Evolutionary conservation across 2,888 invertebrate species (phyloP), one percentile per base, ranked within the genome.

Genomic region (Eubasilissa splendida): DNA sequence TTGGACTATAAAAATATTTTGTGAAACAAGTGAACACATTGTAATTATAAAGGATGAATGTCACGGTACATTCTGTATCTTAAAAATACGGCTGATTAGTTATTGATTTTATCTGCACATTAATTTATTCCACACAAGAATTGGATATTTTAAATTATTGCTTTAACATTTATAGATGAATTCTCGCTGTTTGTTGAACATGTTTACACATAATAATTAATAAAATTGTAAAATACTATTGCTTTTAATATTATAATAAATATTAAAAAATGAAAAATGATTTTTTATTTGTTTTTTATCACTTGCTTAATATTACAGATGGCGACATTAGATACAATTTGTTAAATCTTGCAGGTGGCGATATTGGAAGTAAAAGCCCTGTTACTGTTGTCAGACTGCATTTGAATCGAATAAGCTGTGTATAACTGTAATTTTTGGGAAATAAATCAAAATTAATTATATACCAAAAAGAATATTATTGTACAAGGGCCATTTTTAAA

Each of bases 211-310:
- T 63, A 12, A 63, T 63, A 63, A 12, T 10, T 63, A 63, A 33
- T 63, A 12, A 63, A 63, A 31, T 63, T 63, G 63, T 63, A 63
- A 63, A 63, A 63, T 63, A 33, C 3, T 63, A 63, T 63, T 31
- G 33, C 42, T 42, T 42, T 42, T 42, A 42, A 42, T 42, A 42
- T 63, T 63, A 33, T 8, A 63, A 63, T 63, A 63, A 63, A 63
- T 63, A 63, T 63, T 63, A 31, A 63, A 63, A 63, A 31, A 31
- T 33, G 63, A 63, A 33, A 7, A 2, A 12, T 33, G 4, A 31
- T 63, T 63, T 12, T 33, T 63, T 63, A 42, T 42, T 42, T 42
- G 42, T 42, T 7, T 42, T 5, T 5, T 7, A 42, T 42, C 42
- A 42, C 3, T 42, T 5, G 3, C 2, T 42, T 42, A 42, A 42